Percentiles rank a stretch among this genome's conserved stretches.
phyloP scores from a whole-genome alignment of 2,888 invertebrate species.

The Muscina levida region DNA sequence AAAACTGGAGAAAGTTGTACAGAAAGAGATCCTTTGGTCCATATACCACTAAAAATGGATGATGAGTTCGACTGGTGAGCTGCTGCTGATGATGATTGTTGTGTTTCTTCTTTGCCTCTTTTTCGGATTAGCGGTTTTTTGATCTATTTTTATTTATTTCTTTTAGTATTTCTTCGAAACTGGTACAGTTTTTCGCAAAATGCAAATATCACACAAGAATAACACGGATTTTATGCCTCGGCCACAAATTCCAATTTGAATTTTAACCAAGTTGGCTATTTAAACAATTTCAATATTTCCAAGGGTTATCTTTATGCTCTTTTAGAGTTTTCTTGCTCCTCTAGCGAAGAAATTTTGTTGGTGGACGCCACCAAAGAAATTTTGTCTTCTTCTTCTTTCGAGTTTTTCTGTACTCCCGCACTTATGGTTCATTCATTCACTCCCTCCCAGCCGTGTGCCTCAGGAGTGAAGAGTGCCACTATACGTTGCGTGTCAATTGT shows the following conservation, averaged over 20 bases:
- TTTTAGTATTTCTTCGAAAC: conserved; percentile 36
- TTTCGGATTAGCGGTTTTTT: conserved; percentile 59
- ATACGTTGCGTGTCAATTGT: conserved; percentile 52
- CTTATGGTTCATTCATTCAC: conserved; percentile 51
- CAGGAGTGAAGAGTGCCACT: conserved; percentile 51
- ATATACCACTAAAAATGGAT: conserved; percentile 11
- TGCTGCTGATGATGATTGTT: conserved; percentile 27
- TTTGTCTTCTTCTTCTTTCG: conserved; percentile 55
- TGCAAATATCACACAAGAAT: conserved; percentile 3
- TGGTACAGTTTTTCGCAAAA: conserved; percentile 60
- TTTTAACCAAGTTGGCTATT: conserved; percentile 23
- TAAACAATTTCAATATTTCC: conserved; percentile 33
- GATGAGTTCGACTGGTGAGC: background rate
- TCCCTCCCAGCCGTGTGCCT: background rate
- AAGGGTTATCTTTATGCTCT: conserved; percentile 47
- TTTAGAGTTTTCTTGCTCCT: conserved; percentile 40
- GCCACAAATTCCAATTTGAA: conserved; percentile 25
- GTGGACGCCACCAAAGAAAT: conserved; percentile 61
- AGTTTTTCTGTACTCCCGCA: conserved; percentile 66
- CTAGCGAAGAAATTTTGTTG: conserved; percentile 52
- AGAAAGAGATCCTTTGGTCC: conserved; percentile 15
- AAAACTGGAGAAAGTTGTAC: conserved; percentile 24
- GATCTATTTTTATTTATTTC: conserved; percentile 58
- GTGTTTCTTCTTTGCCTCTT: conserved; percentile 23
- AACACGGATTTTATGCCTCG: background rate